Base-by-base conservation (phyloP, 1,140 invertebrate species). In the Battus philenor region DNA sequence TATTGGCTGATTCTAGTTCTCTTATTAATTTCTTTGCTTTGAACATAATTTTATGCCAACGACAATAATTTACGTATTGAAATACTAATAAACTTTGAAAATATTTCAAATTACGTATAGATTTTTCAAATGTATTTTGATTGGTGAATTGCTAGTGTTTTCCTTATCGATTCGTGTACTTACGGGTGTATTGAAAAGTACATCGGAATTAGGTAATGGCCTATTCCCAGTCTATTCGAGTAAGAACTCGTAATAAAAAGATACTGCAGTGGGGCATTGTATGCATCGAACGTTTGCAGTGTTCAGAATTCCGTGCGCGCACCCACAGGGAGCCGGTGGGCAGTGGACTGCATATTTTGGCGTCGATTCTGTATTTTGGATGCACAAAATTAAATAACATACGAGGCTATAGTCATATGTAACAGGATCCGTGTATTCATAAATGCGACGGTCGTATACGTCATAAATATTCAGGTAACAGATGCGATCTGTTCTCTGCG, bases 331-430 rank as follows among this genome's bases (percentile, higher is more conserved):
- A 12, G 15, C 20, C 34, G 12, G 36, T 10, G n/a, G 11, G 10
- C 27, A 30, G 36, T 12, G 11, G 13, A 11, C 7, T 22, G 36
- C 22, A 39, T 39, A 38, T 8, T 13, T 39, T 26, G 36, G 13
- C 36, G 12, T 27, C 12, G n/a, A 34, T 16, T 11, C 20, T 10
- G 36, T 41, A 41, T 41, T 41, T 41, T 4, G 8, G 36, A 41
- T 41, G 22, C 36, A 41, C 36, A 16, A 41, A 41, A 41, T 41
- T 16, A 41, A 27, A 41, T 38, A 26, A 24, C 12, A 33, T 33
- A 33, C 9, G 12, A 26, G 8, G 13, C 36, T 29, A 41, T 41
- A 16, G 36, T 41, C 13, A 17, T 27, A 15, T 38, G 16, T 11
- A 22, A 32, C 15, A 17, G 31, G 31, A 17, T 32, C 15, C 8